Percentiles rank a stretch among this genome's conserved stretches.
phyloP scores from a whole-genome alignment of 2,797 vertebrate genomes.

The Hypotaenidia okinawae region DNA sequence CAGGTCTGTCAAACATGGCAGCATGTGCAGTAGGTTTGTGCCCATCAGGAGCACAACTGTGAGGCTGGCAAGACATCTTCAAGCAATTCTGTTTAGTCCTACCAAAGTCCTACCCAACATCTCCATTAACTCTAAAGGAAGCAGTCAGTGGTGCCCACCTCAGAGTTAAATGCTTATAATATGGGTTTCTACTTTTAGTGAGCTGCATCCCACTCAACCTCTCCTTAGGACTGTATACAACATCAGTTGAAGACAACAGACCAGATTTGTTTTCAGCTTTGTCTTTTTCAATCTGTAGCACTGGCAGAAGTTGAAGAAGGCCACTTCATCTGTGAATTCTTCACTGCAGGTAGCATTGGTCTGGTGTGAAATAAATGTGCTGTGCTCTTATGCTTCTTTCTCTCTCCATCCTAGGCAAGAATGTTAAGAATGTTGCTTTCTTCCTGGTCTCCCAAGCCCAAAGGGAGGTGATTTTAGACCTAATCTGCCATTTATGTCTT shows the following conservation, averaged over 20 bases:
- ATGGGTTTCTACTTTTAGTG: neutral
- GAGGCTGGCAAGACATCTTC: neutral
- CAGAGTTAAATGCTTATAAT: neutral
- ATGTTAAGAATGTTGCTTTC: neutral
- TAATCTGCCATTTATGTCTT: neutral
- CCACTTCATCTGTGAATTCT: neutral
- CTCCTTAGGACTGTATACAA: neutral
- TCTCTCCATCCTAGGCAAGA: neutral
- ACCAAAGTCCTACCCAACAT: neutral
- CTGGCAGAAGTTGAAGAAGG: neutral
- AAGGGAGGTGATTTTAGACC: neutral
- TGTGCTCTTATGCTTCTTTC: neutral
- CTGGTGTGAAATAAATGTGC: neutral
- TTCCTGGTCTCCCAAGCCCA: neutral
- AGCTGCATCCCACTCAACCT: neutral
- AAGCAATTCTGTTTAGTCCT: neutral
- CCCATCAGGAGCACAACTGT: neutral
- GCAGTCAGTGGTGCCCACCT: neutral
- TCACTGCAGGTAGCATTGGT: neutral
- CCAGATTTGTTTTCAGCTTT: neutral
- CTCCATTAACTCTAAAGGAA: neutral
- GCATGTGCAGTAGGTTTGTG: neutral
- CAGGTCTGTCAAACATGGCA: neutral
- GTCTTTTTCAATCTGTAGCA: neutral
- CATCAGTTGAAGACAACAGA: neutral